Evolutionary conservation across 1,140 invertebrate species (phyloP), one percentile per base, ranked within the genome.

Genomic region (Neodiprion virginianus): DNA sequence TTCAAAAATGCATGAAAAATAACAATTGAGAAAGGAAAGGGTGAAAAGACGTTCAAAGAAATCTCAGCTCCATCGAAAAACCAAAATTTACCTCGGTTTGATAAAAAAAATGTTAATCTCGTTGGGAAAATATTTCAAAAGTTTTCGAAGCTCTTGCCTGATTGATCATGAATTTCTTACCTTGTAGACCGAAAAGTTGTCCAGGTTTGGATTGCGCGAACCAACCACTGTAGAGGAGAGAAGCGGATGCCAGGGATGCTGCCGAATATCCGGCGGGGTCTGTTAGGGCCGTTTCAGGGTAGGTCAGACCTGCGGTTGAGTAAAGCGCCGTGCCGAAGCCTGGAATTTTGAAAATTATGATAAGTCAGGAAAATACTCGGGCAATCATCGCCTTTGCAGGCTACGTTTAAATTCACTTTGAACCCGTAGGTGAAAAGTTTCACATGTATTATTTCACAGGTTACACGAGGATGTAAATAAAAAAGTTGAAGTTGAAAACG

Each of bases 111-210:
- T 21, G 0, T 21, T 21, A 21, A 21, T 21, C 17, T 21, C 17
- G 17, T 21, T 21, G 17, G 17, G 17, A 21, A 21, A 21, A 21
- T 21, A 21, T 21, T 21, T 21, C 17, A 21, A 21, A 21, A 21
- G 0, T 21, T 21, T 21, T 21, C 17, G 17, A 21, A 21, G 17
- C 17, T 2, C 2, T 3, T 40, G 28, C 28, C 2, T 40, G 5
- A 40, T 2, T 2, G 5, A 40, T 40, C 5, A 1, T 40, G 28
- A 40, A 40, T 40, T 40, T 40, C 28, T 80, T 81, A 89, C 89
- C 89, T 87, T 89, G 89, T 12, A 89, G 75, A 7, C 86, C 87
- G 76, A 89, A 89, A 69, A 89, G 79, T 75, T 88, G 87, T 14
- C 81, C 84, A 53, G 88, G 82, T 74, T 89, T 89, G 48, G 86